Evolutionary conservation across 2,888 invertebrate genomes (phyloP).

Genomic region (Drosophila stalkeri): DNA sequence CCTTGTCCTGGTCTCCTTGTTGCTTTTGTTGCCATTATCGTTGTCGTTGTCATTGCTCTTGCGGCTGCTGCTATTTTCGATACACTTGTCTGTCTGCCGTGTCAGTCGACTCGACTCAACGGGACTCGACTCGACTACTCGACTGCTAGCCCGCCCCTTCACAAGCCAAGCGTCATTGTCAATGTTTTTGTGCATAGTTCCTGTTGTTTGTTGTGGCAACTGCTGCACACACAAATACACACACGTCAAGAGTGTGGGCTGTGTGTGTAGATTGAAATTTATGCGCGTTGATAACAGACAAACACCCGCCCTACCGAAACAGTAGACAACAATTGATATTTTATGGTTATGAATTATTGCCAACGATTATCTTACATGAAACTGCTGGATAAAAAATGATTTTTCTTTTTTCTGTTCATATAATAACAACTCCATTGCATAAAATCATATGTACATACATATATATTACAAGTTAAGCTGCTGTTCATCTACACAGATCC

Average conservation of each 20-base stretch:
- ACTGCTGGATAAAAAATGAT: constrained; percentile 42
- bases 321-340: constrained; percentile 75
- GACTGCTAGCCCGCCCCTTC: not conserved
- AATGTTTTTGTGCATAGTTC: constrained; percentile 57
- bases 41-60: constrained; percentile 38
- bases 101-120: constrained; percentile 33
- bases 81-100: constrained; percentile 55
- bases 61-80: constrained; percentile 45
- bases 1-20: constrained; percentile 45
- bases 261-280: constrained; percentile 63
- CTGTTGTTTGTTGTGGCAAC: constrained; percentile 49
- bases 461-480: constrained; percentile 17
- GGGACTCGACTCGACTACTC: constrained; percentile 9
- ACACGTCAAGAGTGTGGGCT: constrained; percentile 1
- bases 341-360: constrained; percentile 79
- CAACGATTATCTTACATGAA: constrained; percentile 70
- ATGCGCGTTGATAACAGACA: constrained; percentile 61
- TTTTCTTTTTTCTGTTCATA: constrained; percentile 2
- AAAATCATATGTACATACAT: constrained; percentile 21
- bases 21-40: constrained; percentile 30
- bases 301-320: constrained; percentile 32
- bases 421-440: constrained; percentile 27
- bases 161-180: constrained; percentile 27
- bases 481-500: constrained; percentile 16
- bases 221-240: constrained; percentile 31